Conservation (phyloP, 2,888 invertebrate species). For the Aricia artaxerxes region DNA sequence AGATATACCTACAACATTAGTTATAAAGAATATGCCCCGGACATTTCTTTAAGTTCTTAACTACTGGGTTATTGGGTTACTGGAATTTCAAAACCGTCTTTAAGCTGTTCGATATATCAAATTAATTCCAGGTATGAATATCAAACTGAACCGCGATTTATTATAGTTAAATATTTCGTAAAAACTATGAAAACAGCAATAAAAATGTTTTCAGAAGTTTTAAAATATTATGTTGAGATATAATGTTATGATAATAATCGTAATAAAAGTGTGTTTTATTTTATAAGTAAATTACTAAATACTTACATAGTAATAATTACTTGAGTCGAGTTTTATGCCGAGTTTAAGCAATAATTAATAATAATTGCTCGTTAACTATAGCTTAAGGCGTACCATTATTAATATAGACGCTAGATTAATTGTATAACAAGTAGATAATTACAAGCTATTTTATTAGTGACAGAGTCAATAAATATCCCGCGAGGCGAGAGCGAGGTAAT, state of each 20-base stretch:
- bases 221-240: background rate
- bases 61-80: background rate
- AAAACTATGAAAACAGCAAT: background rate
- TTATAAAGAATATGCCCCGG: background rate
- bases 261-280: too few relatives aligned
- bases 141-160: background rate
- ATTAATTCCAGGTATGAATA: background rate
- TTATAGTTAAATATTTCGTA: background rate
- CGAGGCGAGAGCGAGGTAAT: constrained; percentile 19
- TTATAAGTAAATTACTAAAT: background rate
- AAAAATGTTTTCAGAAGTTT: background rate
- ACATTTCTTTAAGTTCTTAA: background rate
- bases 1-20: background rate
- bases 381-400: background rate
- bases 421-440: constrained; percentile 13
- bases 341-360: background rate
- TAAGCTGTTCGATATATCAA: background rate
- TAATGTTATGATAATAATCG: too few relatives aligned
- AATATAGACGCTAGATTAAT: constrained; percentile 15
- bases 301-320: background rate
- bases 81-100: constrained; percentile 6
- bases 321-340: background rate
- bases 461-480: constrained; percentile 13
- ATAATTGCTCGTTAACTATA: background rate
- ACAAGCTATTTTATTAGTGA: constrained; percentile 23